phyloP scores from a whole-genome alignment of 1,140 invertebrate genomes.

The Heliconius himera region DNA sequence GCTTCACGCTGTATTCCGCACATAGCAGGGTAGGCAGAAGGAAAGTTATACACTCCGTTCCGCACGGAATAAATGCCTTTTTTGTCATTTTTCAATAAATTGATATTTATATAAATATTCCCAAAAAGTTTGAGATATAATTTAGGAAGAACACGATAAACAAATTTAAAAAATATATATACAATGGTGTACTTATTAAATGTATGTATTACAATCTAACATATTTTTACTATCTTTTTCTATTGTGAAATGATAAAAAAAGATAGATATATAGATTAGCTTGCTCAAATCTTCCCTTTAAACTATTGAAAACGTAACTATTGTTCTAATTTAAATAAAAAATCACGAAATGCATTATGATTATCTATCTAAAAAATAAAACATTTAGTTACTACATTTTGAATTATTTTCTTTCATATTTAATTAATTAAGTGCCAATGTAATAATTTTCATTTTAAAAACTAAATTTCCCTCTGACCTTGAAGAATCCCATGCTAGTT shows the following conservation, averaged over 20 bases:
- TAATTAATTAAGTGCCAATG: not conserved
- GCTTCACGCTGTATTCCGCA: too few relatives aligned
- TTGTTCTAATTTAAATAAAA: too few relatives aligned
- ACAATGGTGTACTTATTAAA: not conserved
- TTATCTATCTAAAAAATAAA: not conserved
- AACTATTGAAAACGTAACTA: too few relatives aligned
- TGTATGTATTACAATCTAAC: not conserved
- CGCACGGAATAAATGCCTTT: too few relatives aligned
- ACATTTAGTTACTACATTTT: not conserved
- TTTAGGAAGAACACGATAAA: not conserved
- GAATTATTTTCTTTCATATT: not conserved
- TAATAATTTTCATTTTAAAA: slow-evolving; percentile 80
- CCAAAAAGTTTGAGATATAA: not conserved
- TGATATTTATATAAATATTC: too few relatives aligned
- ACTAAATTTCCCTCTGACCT: slow-evolving; percentile 92
- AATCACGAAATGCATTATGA: not conserved
- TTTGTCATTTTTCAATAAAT: too few relatives aligned
- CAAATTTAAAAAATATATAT: not conserved
- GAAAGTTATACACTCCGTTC: too few relatives aligned
- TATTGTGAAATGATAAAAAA: too few relatives aligned
- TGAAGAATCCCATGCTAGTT: slow-evolving; percentile 91
- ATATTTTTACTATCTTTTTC: not conserved
- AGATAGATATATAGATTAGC: too few relatives aligned
- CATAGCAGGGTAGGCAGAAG: too few relatives aligned
- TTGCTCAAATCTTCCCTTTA: too few relatives aligned